Conservation (phyloP, 2,797 vertebrate species). For the Dipus sagitta region DNA sequence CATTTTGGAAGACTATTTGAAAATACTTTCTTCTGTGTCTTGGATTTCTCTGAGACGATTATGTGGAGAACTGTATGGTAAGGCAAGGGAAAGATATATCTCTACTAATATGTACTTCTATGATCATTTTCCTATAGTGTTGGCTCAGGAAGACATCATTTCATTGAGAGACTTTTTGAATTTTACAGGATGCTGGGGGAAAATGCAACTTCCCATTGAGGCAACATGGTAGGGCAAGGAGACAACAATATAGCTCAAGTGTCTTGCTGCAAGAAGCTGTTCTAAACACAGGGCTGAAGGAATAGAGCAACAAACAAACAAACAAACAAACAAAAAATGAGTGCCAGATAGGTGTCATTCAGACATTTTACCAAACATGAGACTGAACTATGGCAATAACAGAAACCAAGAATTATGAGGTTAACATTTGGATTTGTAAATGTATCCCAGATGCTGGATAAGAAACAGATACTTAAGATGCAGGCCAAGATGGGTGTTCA, state of each 20-base stretch:
- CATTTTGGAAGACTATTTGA: constrained; percentile 62
- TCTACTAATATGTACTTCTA: not conserved
- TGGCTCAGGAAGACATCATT: not conserved
- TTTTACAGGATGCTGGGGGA: not conserved
- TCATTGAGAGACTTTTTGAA: not conserved
- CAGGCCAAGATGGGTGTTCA: not conserved
- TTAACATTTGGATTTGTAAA: not conserved
- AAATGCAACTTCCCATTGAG: not conserved
- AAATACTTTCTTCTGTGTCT: constrained; percentile 63
- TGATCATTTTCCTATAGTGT: not conserved
- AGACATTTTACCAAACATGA: constrained; percentile 4
- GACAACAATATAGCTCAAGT: not conserved
- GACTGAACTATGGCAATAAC: not conserved
- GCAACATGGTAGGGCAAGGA: not conserved
- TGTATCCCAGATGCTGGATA: not conserved
- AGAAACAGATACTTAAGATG: constrained; percentile 2
- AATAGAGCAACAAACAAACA: no score
- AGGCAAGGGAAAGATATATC: not conserved
- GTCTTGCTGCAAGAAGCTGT: not conserved
- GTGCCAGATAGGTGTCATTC: not conserved
- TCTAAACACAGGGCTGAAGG: not conserved
- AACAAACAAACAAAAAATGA: not conserved
- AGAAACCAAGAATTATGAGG: constrained; percentile 40
- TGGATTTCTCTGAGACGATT: constrained; percentile 44
- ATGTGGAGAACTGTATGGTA: not conserved